Evolutionary conservation across 2,113 vertebrate species (phyloP), one percentile per base, ranked within the genome.

Genomic region (Rhinopomastus cyanomelas): DNA sequence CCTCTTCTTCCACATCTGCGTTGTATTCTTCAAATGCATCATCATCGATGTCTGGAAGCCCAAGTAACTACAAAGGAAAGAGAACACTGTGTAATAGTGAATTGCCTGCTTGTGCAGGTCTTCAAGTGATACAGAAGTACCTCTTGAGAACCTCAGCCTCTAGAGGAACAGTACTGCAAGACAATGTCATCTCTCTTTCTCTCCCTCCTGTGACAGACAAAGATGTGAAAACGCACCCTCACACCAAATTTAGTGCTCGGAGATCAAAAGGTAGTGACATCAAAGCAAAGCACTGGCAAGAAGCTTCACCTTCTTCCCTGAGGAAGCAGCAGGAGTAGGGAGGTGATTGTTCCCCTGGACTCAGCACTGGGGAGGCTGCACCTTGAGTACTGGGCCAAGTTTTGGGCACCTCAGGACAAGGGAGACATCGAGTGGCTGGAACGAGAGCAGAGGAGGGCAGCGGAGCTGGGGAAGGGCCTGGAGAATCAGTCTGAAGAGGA

Each of bases 1-100:
- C 99, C 78, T 98, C 98, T 83, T 99, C 99, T 96, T 99, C 99
- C 97, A 99, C 98, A 37, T 99, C 99, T n/a, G 99, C 98, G n/a
- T 98, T 99, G 97, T 99, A 99, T 83, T 99, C 99, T 97, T 99
- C 99, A 94, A 99, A 99, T 3, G 98, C 97, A 87, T 99, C 99
- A 13, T 99, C 99, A 15, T 99, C 99, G 74, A 98, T 97, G 96
- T 99, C 99, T 49, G 99, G 99, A 95, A 99, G 98, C 88, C 99
- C 99, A 96, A 99, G 97, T 89, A 99, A 97, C 99, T 99, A 67
- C 51, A 93, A 92, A 88, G 90, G 94, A 96, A 74, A 96, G 89
- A 93, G 95, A 85, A 96, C n/a, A 93, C 78, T 8, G 32, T 84
- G 88, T 92, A 75, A 94, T 7, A 89, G 88, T 3, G 8, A 88